phyloP scores from a whole-genome alignment of 2,113 vertebrate genomes.

The Anhinga anhinga region DNA sequence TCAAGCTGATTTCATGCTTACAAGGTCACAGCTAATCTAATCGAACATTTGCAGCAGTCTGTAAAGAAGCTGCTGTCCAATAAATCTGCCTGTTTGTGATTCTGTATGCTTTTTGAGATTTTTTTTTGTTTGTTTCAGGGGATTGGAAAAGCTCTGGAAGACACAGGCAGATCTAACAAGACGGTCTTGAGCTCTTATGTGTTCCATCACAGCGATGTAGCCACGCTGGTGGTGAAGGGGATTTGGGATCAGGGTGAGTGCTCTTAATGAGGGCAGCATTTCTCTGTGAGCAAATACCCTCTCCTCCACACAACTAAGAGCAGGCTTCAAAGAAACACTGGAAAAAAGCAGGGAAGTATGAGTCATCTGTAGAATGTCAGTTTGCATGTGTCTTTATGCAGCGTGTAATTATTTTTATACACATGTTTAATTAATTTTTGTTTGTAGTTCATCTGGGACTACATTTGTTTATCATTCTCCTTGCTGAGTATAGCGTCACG shows the following conservation, averaged over 20 bases:
- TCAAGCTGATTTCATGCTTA: neutral
- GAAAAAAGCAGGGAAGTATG: neutral
- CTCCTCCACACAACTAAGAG: neutral
- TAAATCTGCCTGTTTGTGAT: neutral
- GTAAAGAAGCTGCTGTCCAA: neutral
- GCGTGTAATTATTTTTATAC: slow-evolving; percentile 8
- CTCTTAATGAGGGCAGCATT: neutral
- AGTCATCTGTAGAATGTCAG: slow-evolving; percentile 11
- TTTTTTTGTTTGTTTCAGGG: neutral
- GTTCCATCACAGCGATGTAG: fast-evolving
- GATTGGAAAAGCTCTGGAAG: neutral
- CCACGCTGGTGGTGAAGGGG: neutral
- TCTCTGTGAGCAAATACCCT: neutral
- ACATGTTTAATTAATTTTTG: slow-evolving; percentile 33
- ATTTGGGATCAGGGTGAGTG: neutral
- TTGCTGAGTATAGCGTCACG: neutral
- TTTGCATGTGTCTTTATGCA: neutral
- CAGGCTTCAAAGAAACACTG: slow-evolving; percentile 4
- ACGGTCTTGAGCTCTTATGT: fast-evolving
- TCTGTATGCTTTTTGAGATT: neutral
- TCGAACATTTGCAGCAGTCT: neutral
- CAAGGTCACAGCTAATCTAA: neutral
- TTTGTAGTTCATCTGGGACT: neutral
- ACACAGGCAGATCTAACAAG: neutral
- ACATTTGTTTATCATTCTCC: neutral